Evolutionary conservation across 1,140 invertebrate species (phyloP).

Genomic region (Telenomus remus): DNA sequence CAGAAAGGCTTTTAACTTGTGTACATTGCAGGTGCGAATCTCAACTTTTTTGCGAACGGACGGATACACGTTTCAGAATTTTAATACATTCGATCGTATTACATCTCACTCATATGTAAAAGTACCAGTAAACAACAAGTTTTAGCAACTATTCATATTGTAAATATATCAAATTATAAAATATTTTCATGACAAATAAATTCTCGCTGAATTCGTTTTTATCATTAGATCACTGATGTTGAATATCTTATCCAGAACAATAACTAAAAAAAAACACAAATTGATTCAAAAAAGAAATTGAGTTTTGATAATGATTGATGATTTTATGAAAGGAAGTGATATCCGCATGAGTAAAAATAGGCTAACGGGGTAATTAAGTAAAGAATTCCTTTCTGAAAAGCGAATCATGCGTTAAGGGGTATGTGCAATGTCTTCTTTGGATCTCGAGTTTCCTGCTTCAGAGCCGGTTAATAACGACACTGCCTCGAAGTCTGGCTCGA

Average conservation of each 20-base stretch:
- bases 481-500: constrained; percentile 28
- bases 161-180: constrained; percentile 67
- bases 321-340: constrained; percentile 26
- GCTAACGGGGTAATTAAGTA: constrained; percentile 41
- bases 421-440: constrained; percentile 46
- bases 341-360: constrained; percentile 46
- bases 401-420: constrained; percentile 57
- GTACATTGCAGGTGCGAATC: constrained; percentile 39
- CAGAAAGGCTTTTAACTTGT: constrained; percentile 28
- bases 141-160: constrained; percentile 63
- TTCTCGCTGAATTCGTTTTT: constrained; percentile 67
- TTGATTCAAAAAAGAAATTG: no score
- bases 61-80: constrained; percentile 7
- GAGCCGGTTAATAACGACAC: constrained; percentile 43
- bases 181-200: constrained; percentile 74
- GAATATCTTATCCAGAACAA: not conserved
- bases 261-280: no score
- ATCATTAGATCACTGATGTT: constrained; percentile 23
- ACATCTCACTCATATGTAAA: constrained; percentile 10
- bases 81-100: constrained; percentile 19
- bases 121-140: constrained; percentile 38
- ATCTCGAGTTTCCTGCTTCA: constrained; percentile 55
- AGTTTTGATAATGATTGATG: not conserved
- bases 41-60: constrained; percentile 7
- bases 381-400: constrained; percentile 46